Conservation (phyloP, 1,140 invertebrate species). For the Theocolax elegans region DNA sequence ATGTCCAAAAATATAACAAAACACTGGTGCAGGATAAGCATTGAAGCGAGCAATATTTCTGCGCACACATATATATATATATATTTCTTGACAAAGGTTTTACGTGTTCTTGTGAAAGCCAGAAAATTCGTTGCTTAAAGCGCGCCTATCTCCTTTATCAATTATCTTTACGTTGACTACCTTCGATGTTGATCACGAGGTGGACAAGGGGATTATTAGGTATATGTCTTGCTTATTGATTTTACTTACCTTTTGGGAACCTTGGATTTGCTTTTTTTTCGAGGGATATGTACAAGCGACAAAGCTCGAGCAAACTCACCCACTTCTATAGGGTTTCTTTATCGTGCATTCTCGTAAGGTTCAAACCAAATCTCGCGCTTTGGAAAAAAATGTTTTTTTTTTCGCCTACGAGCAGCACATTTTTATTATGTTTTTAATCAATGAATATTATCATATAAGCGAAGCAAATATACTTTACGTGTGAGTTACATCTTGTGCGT, state of each 20-base stretch:
- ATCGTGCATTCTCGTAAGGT: neutral
- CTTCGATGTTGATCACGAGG: too few species aligned
- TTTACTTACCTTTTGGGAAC: neutral
- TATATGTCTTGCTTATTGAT: too few species aligned
- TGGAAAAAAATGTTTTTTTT: neutral
- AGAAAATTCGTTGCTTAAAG: too few species aligned
- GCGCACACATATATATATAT: too few species aligned
- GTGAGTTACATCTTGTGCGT: neutral
- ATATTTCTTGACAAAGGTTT: too few species aligned
- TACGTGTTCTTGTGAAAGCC: too few species aligned
- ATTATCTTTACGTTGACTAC: too few species aligned
- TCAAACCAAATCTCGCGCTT: too few species aligned
- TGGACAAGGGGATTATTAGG: too few species aligned
- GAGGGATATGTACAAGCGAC: constrained; percentile 6
- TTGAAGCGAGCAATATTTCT: constrained; percentile 22
- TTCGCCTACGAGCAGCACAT: neutral
- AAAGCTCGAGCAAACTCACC: constrained; percentile 13
- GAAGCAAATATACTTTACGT: neutral
- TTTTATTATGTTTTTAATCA: neutral
- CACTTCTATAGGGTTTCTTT: neutral
- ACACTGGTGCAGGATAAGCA: constrained; percentile 8
- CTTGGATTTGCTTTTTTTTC: constrained; percentile 4
- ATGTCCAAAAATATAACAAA: constrained; percentile 21
- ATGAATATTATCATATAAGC: neutral
- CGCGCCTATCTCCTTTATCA: too few species aligned